Base-by-base conservation (phyloP, 2,113 vertebrate species). In the Protobothrops mucrosquamatus region DNA sequence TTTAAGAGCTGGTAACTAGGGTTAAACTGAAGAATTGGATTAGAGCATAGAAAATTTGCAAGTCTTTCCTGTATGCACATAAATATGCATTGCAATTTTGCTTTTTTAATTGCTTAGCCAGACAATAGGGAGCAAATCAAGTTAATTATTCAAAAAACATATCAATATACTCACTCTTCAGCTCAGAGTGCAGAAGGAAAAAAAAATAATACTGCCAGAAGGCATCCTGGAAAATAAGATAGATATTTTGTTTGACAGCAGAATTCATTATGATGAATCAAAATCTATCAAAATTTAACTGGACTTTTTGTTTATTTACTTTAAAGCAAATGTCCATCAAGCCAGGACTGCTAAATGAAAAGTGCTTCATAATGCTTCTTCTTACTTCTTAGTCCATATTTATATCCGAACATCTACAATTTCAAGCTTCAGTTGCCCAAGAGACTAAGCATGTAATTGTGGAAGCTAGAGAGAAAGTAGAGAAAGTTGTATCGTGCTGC, bases 301-400 rank as follows among this genome's bases (percentile, higher is more conserved):
- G 7, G 12, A 23, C 34, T 54, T 54, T 64, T 48, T 14, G 0
- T 39, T 26, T 51, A n/a, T 61, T 87, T 87, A 61, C 8, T 34
- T 15, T 48, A 55, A 61, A 93, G 46, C 3, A 22, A 88, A 46
- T 39, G 51, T 34, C 46, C 48, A 64, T 48, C 48, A 64, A 85
- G 10, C 23, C 56, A 20, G 39, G 23, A 54, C 69, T 64, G 34
- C 23, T 52, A 85, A 89, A 86, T 56, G 20, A 51, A 64, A 87
- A 64, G 12, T 61, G 12, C 29, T 94, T 91, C 91, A 94, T 94
- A 94, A 94, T 81, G 94, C 94, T 96, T 90, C 89, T 92, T 86
- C 69, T 87, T 92, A 93, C 87, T 95, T 59, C 81, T 39, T 92
- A 2, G 69, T 34, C 46, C 5, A n/a, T 85, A 94, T 91, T 93